Base-by-base conservation (phyloP, 2,888 invertebrate species). In the Buathra laborator region DNA sequence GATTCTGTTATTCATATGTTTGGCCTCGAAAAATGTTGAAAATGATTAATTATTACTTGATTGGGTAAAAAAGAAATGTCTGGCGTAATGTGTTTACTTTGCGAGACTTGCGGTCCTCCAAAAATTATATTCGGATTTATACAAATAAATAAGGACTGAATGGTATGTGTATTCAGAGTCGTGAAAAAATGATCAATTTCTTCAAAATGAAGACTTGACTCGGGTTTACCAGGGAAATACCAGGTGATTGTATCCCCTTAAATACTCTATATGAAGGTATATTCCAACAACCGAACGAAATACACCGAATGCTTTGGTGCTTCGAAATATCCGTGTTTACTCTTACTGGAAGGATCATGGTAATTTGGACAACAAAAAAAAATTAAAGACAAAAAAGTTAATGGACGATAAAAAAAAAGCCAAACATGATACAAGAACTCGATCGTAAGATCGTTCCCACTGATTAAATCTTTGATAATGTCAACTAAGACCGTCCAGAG, bases 391-490 rank as follows among this genome's bases (percentile, higher is more conserved):
- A 67, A 72, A 2, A 43, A 48, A 72, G n/a, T 16, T 37, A 16
- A 75, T 12, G 32, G 12, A n/a, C 62, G 10, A n/a, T n/a, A 16
- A 62, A 37, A 70, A 76, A 16, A n/a, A 59, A 51, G 24, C 46
- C 19, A 46, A 68, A 46, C 51, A 14, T 24, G 46, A 76, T 56
- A 24, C 19, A 67, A 64, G 43, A 51, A 70, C 44, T 43, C 53
- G 51, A 66, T 80, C 53, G 44, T 32, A 62, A 44, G 51, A 62
- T 74, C 80, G 59, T 44, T 78, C 24, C 66, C 48, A 78, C 66
- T 72, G 83, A 79, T 79, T 78, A 37, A 67, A 48, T 29, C 71
- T 74, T 84, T 77, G 86, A 86, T 86, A 84, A 84, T 86, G 80
- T 76, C 84, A 84, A 67, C 82, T 82, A n/a, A 43, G 72, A 71